Base-by-base conservation (phyloP, 1,140 invertebrate genomes). In the Anthonomus grandis region DNA sequence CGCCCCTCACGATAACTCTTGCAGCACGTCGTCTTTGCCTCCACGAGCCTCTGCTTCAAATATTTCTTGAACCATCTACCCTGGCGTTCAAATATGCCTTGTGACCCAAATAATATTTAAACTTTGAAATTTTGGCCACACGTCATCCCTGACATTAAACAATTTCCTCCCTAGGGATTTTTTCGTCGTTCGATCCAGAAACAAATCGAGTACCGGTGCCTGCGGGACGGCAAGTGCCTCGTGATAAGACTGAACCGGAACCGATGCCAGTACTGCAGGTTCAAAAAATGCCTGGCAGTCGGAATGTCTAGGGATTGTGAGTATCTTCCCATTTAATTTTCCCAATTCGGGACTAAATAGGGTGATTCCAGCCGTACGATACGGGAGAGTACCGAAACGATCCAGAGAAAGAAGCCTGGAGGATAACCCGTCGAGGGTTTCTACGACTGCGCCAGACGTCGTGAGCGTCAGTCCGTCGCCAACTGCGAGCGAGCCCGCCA, bases 241-340 rank as follows among this genome's bases (percentile, higher is more conserved):
- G 94, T 98, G 17, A 95, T 97, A 71, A 82, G 95, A 66, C 82
- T 98, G 58, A 98, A 97, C 77, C 80, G 96, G 48, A 98, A 98
- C 81, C 83, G 96, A 60, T 98, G 95, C 79, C 95, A 98, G 76
- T 97, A 93, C 76, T 98, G 95, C 81, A 84, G 95, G 65, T 98
- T 98, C 77, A 96, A 95, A 77, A 98, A 98, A 86, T 98, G 95
- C 78, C 80, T 98, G 31, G 89, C 92, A 31, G 95, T 97, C 66
- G 95, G 95, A 70, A 98, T 98, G 95, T 96, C 93, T 69, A 84
- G 93, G 74, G 95, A 97, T 75, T 97, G 92, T 95, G 77, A 90
- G 90, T 90, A 79, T 61, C 59, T 41, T 31, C n/a, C n/a, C 6
- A n/a, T n/a, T n/a, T 6, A 31, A 8, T n/a, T 31, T 31, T 6